Conservation (phyloP, 2,888 invertebrate genomes). For the Ceratothoa steindachneri region DNA sequence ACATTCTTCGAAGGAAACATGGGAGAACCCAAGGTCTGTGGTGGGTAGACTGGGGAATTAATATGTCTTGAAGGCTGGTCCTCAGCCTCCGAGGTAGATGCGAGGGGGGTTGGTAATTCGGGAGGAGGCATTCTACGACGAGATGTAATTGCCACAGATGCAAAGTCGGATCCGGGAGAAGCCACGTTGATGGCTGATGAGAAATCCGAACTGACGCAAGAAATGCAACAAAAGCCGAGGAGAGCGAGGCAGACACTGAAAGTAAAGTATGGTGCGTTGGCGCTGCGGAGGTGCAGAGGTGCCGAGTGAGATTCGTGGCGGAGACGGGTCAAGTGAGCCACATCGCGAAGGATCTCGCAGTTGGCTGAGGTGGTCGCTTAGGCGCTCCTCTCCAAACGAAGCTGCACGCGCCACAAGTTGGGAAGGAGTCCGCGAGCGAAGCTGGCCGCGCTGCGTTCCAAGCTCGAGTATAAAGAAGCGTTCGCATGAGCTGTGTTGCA, state of each 20-base stretch:
- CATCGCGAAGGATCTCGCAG: constrained; percentile 17
- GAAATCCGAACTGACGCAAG: constrained; percentile 34
- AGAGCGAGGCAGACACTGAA: constrained; percentile 31
- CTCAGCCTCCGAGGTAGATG: constrained; percentile 35
- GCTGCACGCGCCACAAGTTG: constrained; percentile 43
- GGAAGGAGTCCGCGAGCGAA: constrained; percentile 45
- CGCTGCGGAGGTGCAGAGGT: constrained; percentile 32
- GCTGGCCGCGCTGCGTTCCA: constrained; percentile 44
- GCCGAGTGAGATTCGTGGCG: constrained; percentile 34
- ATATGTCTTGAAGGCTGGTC: constrained; percentile 31
- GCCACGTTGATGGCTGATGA: constrained; percentile 43
- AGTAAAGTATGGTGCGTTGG: constrained; percentile 2
- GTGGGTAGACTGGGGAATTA: constrained; percentile 36
- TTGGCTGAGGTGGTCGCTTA: constrained; percentile 28
- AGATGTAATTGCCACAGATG: constrained; percentile 31
- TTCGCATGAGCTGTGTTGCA: no score
- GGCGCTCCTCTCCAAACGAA: constrained; percentile 38
- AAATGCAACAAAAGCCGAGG: constrained; percentile 35
- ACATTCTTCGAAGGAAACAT: constrained; percentile 33
- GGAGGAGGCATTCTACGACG: constrained; percentile 38
- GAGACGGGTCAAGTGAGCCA: constrained; percentile 41
- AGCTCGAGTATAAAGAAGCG: constrained; percentile 44
- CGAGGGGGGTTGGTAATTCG: constrained; percentile 36
- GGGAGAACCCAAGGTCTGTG: constrained; percentile 30
- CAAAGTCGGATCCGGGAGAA: constrained; percentile 39